Percentiles rank a stretch among this genome's conserved stretches.
Conservation (phyloP, 2,113 vertebrate species). For the Theropithecus gelada region DNA sequence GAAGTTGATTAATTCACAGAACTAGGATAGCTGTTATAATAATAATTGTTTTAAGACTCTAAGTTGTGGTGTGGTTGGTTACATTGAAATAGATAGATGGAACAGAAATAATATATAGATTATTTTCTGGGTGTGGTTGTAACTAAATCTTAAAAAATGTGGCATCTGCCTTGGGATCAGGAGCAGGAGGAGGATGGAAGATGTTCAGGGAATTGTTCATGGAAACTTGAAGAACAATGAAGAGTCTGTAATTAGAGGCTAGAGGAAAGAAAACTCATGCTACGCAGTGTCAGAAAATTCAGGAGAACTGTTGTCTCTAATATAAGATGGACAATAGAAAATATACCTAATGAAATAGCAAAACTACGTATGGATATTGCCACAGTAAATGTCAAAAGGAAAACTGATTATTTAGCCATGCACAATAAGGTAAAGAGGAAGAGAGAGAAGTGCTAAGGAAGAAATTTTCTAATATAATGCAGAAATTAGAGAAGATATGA, state of each 20-base stretch:
- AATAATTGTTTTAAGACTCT: not conserved
- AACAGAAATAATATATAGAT: not conserved
- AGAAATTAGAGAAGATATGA: conserved; percentile 22
- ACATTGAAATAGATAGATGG: not conserved
- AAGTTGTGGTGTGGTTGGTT: not conserved
- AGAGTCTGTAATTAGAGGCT: not conserved
- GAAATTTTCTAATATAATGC: not conserved
- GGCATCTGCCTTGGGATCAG: not conserved
- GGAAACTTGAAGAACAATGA: not conserved
- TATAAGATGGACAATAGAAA: not conserved
- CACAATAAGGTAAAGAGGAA: not conserved
- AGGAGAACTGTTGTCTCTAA: not conserved
- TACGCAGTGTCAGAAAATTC: not conserved
- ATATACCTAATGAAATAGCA: not conserved
- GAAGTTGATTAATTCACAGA: not conserved
- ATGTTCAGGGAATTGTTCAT: not conserved
- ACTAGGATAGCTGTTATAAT: not conserved
- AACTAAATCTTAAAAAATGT: not conserved
- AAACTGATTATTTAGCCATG: not conserved
- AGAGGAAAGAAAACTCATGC: not conserved
- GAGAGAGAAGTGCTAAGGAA: not conserved
- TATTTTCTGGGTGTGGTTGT: not conserved
- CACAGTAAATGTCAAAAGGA: not conserved
- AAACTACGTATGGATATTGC: not conserved
- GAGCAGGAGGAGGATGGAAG: not conserved